Conservation (phyloP, 1,140 invertebrate genomes). For the Ectropis grisescens region DNA sequence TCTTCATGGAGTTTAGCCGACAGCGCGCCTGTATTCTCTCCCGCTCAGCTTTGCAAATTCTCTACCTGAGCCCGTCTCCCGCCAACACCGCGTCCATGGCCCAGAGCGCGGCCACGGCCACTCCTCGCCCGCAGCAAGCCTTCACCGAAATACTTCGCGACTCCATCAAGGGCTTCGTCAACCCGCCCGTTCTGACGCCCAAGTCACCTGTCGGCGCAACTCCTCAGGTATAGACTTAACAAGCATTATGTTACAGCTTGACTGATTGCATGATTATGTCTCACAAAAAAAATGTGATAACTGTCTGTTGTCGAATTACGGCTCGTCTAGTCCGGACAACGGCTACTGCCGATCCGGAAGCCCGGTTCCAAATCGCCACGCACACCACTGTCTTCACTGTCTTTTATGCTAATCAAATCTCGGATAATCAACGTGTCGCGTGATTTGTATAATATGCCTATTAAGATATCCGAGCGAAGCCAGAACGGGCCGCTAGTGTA, state of each 20-base stretch:
- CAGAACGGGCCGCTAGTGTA: too few relatives aligned
- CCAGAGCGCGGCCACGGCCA: slow-evolving; percentile 16
- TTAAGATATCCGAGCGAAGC: too few relatives aligned
- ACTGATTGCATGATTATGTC: too few relatives aligned
- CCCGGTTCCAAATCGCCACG: too few relatives aligned
- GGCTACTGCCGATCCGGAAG: too few relatives aligned
- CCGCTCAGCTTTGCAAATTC: slow-evolving; percentile 88
- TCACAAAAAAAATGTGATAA: too few relatives aligned
- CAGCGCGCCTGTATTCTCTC: slow-evolving; percentile 95
- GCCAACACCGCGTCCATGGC: slow-evolving; percentile 39
- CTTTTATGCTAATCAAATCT: too few relatives aligned
- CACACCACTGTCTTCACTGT: too few relatives aligned
- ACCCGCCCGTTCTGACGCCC: slow-evolving; percentile 84
- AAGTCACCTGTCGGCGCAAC: slow-evolving; percentile 76
- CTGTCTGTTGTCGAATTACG: too few relatives aligned
- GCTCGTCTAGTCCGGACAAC: too few relatives aligned
- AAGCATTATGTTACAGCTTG: background rate
- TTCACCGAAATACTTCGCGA: slow-evolving; percentile 89
- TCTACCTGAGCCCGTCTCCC: slow-evolving; percentile 75
- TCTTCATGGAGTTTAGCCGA: slow-evolving; percentile 93
- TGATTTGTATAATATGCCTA: too few relatives aligned
- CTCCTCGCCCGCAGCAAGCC: slow-evolving; percentile 51
- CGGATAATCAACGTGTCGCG: too few relatives aligned
- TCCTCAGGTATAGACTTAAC: slow-evolving; percentile 71
- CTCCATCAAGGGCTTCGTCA: slow-evolving; percentile 88